phyloP scores from a whole-genome alignment of 1,140 invertebrate genomes.

The Bemisia tabaci region DNA sequence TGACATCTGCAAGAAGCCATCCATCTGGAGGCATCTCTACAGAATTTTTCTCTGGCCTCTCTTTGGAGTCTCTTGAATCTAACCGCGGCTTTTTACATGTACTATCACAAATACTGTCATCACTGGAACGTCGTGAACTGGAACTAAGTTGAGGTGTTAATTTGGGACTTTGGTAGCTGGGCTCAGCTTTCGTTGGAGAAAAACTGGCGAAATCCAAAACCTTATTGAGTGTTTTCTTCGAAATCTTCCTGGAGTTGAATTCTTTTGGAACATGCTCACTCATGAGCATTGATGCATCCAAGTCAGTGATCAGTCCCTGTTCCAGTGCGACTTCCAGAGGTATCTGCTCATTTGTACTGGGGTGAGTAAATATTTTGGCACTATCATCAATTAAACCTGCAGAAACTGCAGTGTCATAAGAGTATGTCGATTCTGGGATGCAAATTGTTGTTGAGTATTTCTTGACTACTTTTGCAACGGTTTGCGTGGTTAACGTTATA shows the following conservation, averaged over 20 bases:
- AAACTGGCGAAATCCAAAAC: conserved; percentile 11
- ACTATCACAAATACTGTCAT: neutral
- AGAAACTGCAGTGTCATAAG: conserved; percentile 59
- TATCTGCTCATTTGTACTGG: conserved; percentile 55
- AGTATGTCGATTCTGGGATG: conserved; percentile 35
- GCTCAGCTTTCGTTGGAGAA: conserved; percentile 10
- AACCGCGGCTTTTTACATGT: neutral
- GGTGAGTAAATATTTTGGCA: conserved; percentile 64
- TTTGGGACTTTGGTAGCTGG: conserved; percentile 3
- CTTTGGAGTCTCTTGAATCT: neutral
- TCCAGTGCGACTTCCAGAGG: conserved; percentile 69
- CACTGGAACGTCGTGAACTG: neutral
- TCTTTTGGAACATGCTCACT: neutral
- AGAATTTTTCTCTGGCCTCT: conserved; percentile 35
- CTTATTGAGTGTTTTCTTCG: conserved; percentile 13
- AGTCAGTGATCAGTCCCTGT: conserved; percentile 40
- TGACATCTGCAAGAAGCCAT: conserved; percentile 63
- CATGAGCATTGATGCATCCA: neutral
- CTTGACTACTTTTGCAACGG: conserved; percentile 65
- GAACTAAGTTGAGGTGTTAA: conserved; percentile 6
- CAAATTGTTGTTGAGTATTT: conserved; percentile 13
- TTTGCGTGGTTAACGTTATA: conserved; percentile 70
- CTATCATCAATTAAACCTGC: conserved; percentile 67
- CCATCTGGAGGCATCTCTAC: conserved; percentile 66
- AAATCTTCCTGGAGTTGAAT: neutral